A percentile compares a stretch with the other conserved stretches of the same genome.
Evolutionary conservation across 2,888 invertebrate genomes (phyloP).

Genomic region (Amiota mariae): DNA sequence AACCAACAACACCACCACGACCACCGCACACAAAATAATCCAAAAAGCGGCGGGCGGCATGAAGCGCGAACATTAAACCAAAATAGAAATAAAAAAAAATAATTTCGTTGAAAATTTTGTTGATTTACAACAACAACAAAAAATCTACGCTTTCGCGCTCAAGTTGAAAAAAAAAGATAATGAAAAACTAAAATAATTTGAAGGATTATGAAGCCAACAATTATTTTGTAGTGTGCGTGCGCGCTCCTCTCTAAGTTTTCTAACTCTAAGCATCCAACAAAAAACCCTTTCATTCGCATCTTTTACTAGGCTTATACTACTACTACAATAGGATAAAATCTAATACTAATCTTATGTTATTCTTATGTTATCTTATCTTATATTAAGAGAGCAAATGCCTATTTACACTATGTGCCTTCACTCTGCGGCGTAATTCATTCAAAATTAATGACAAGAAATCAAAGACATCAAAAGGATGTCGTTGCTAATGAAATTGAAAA

Average conservation of each 20-base stretch:
- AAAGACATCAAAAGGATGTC: too few species aligned
- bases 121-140: neutral
- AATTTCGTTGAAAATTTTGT: neutral
- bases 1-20: constrained; percentile 67
- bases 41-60: constrained; percentile 64
- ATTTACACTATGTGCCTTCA: too few species aligned
- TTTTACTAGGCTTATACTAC: too few species aligned
- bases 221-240: constrained; percentile 16
- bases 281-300: too few species aligned
- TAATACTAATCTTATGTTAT: too few species aligned
- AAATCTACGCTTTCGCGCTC: neutral
- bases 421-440: too few species aligned
- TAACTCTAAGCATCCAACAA: constrained; percentile 18
- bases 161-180: neutral
- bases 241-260: constrained; percentile 4
- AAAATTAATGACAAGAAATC: too few species aligned
- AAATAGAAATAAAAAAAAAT: constrained; percentile 32
- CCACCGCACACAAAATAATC: constrained; percentile 67
- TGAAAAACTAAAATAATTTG: constrained; percentile 31
- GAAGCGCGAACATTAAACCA: constrained; percentile 69
- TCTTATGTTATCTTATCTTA: too few species aligned
- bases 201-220: constrained; percentile 31
- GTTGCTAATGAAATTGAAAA: too few species aligned
- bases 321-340: too few species aligned
- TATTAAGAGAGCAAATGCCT: too few species aligned